Conservation (phyloP, 2,797 vertebrate genomes). For the Spinibarbus caldwelli region DNA sequence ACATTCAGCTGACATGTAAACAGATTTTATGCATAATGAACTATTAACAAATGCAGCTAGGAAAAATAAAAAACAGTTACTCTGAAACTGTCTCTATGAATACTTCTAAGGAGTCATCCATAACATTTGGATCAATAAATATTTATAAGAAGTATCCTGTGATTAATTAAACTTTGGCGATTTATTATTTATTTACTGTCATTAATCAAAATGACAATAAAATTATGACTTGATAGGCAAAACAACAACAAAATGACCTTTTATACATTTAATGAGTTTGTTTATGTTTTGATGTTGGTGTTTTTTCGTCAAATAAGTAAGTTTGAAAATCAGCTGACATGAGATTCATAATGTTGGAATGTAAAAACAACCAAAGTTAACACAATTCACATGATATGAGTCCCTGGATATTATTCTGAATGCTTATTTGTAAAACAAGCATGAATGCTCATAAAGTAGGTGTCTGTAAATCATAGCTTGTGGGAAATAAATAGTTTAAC, state of each 20-base stretch:
- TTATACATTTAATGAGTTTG: background rate
- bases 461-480: background rate
- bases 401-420: background rate
- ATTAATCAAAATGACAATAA: background rate
- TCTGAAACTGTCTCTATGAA: background rate
- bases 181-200: background rate
- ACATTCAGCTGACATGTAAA: background rate
- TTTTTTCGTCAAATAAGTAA: constrained; percentile 16
- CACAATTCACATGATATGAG: constrained; percentile 72
- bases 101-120: background rate
- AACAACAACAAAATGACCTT: background rate
- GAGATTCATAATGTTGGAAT: constrained; percentile 68
- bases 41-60: background rate
- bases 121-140: background rate
- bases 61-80: background rate
- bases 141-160: background rate
- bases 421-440: background rate
- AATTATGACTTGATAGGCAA: background rate
- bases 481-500: background rate
- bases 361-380: constrained; percentile 72
- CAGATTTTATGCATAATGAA: background rate
- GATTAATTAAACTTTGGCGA: background rate
- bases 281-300: background rate
- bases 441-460: background rate
- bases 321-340: constrained; percentile 71